Conservation (phyloP, 2,888 invertebrate genomes). For the Andrena fulva region DNA sequence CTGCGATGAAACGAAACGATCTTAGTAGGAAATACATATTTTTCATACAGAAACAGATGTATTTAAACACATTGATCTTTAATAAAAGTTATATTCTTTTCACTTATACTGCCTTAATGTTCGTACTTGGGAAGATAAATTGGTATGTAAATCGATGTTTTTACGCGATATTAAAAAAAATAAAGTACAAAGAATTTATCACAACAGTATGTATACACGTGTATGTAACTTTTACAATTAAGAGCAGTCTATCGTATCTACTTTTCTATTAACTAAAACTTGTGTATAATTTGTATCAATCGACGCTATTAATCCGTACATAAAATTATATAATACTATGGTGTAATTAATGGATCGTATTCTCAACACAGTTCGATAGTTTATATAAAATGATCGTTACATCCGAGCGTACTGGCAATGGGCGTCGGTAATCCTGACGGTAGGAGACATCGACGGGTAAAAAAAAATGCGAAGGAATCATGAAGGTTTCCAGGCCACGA, state of each 20-base stretch:
- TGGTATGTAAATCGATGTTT: conserved; percentile 13
- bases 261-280: conserved; percentile 25
- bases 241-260: conserved; percentile 29
- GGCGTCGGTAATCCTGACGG: conserved; percentile 5
- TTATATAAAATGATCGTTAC: conserved; percentile 32
- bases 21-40: conserved; percentile 61
- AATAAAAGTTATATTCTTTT: conserved; percentile 63
- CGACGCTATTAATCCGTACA: conserved; percentile 28
- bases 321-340: conserved; percentile 38
- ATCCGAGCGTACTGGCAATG: conserved; percentile 15
- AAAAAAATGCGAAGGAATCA: conserved; percentile 58
- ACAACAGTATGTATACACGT: conserved; percentile 13
- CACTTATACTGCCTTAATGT: conserved; percentile 37
- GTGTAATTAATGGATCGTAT: conserved; percentile 32
- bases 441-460: conserved; percentile 17
- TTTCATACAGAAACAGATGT: conserved; percentile 60
- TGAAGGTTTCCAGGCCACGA: conserved; percentile 90
- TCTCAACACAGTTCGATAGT: conserved; percentile 14
- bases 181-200: conserved; percentile 37
- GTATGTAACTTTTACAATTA: conserved; percentile 13
- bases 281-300: conserved; percentile 17
- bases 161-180: conserved; percentile 18
- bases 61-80: conserved; percentile 49
- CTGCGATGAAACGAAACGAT: conserved; percentile 50
- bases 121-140: conserved; percentile 22